Evolutionary conservation across 1,140 invertebrate genomes (phyloP), one percentile per base, ranked within the genome.

Genomic region (Drosophila rufa): DNA sequence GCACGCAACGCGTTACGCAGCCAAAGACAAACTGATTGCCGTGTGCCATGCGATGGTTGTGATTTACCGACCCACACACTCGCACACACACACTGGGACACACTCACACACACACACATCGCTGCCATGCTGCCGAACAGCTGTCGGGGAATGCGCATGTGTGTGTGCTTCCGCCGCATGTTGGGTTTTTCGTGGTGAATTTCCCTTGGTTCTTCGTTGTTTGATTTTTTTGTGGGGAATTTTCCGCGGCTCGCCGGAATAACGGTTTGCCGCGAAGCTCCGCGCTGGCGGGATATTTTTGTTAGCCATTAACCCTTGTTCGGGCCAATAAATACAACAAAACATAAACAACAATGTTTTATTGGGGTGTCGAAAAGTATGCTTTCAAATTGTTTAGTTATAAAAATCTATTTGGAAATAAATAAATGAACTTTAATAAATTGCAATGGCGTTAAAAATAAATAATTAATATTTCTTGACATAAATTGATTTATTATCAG

Each of bases 21-120:
- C 79, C 85, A 85, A 85, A 90, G 86, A 82, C 85, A 90, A 90
- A 90, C 85, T 90, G 85, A 90, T 90, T 90, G 85, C 85, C 81
- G 86, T 90, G 86, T 90, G 86, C 86, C 67, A 73, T 82, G 81
- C 79, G 60, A 73, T 68, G 86, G 86, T 79, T 90, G 85, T 90
- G 85, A 90, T 90, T 90, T 90, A 90, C 85, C 86, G 82, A 89
- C 81, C 77, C 50, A 79, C 83, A 81, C 68, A 78, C 66, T 69
- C 61, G 53, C 53, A 64, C 40, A 80, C 73, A 79, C 38, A 58
- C 30, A 50, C 27, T 9, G 12, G 17, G 11, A 36, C 50, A 43
- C 50, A 19, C 12, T 30, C 30, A 40, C 58, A 70, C 64, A 70
- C 74, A 40, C 42, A 47, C 56, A 46, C 67, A 75, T 51, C 58